Evolutionary conservation across 2,113 vertebrate genomes (phyloP).

Genomic region (Psittacara wagleri): DNA sequence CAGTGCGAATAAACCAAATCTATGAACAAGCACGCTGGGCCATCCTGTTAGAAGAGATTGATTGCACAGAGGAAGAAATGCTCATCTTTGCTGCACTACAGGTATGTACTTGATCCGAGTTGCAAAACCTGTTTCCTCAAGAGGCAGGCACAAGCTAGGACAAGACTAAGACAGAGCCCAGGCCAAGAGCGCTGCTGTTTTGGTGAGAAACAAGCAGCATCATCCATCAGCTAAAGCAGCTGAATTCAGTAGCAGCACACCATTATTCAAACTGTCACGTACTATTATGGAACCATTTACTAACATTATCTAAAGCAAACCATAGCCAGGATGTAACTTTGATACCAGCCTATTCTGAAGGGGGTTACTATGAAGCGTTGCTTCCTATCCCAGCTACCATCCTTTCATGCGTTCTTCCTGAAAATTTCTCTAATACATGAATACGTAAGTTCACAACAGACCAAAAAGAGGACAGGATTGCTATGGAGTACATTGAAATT

Average conservation of each 20-base stretch:
- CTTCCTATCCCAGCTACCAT: neutral
- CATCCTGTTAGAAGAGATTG: constrained; percentile 93
- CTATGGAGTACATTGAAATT: neutral
- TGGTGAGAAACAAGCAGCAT: neutral
- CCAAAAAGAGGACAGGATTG: neutral
- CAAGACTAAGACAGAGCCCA: constrained; percentile 15
- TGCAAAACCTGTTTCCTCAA: constrained; percentile 16
- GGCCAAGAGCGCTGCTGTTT: neutral
- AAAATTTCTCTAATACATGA: neutral
- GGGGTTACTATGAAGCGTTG: neutral
- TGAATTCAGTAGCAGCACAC: neutral
- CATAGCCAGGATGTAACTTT: neutral
- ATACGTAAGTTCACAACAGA: neutral
- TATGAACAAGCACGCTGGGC: constrained; percentile 97
- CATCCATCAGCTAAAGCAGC: neutral
- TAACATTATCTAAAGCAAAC: neutral
- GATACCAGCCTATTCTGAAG: neutral
- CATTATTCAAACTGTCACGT: neutral
- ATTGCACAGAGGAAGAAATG: constrained; percentile 98
- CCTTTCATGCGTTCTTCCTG: neutral
- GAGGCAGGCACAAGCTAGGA: constrained; percentile 39
- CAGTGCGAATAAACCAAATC: constrained; percentile 92
- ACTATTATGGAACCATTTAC: neutral
- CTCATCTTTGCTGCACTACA: constrained; percentile 96
- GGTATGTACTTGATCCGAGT: constrained; percentile 69